These are phyloP conservation scores for Danionella dracula DNA, from an alignment of 2,797 vertebrate species.

Conservation along the genomic window DNA sequence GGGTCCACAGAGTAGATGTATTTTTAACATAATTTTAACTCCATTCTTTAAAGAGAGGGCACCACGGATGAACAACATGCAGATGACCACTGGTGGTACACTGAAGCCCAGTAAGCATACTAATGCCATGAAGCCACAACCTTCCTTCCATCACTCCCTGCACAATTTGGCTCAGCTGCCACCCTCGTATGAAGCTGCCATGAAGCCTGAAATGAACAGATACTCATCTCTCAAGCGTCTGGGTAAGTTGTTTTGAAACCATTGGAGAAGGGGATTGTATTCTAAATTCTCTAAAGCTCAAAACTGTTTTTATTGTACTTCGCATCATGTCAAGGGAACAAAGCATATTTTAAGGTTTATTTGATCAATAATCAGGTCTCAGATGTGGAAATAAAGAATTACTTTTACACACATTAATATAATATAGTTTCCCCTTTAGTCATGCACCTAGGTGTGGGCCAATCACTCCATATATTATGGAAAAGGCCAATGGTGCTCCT, in stretches of 20 bases:
- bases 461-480: too few relatives aligned
- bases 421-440: too few relatives aligned
- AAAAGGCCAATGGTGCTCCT: too few relatives aligned
- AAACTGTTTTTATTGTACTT: conserved; percentile 1
- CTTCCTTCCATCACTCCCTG: conserved; percentile 85
- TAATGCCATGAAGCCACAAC: conserved; percentile 74
- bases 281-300: too few relatives aligned
- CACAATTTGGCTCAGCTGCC: conserved; percentile 90
- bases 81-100: conserved; percentile 74
- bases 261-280: not conserved
- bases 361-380: too few relatives aligned
- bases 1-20: too few relatives aligned
- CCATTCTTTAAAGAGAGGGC: conserved; percentile 66
- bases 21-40: not conserved
- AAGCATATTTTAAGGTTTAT: too few relatives aligned
- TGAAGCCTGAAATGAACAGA: conserved; percentile 85
- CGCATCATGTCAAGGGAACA: not conserved
- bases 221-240: conserved; percentile 88
- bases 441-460: too few relatives aligned
- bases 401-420: too few relatives aligned
- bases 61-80: conserved; percentile 77
- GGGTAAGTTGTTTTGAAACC: too few relatives aligned
- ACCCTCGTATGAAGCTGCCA: conserved; percentile 84
- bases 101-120: conserved; percentile 81
- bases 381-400: too few relatives aligned